Percentiles rank a stretch among this genome's conserved stretches.
These are phyloP conservation scores for Poeciliopsis prolifica DNA, from an alignment of 2,113 vertebrate species.

Conservation along the genomic window DNA sequence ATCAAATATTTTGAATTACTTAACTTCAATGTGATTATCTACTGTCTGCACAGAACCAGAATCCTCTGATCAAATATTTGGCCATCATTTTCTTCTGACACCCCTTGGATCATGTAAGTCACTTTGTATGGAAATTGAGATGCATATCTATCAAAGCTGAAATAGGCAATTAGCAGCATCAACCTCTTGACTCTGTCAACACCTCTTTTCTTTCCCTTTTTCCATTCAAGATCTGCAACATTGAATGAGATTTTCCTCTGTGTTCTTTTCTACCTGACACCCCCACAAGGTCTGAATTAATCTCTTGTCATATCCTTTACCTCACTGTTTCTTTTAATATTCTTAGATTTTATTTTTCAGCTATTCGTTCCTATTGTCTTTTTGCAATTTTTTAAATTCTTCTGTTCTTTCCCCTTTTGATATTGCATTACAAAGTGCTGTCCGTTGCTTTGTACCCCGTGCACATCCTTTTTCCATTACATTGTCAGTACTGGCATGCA, in stretches of 20 bases:
- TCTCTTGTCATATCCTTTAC: conserved; percentile 3
- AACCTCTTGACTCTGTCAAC: conserved; percentile 40
- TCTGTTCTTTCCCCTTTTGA: conserved; percentile 2
- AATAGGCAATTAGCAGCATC: conserved; percentile 69
- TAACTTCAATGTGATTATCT: conserved; percentile 21
- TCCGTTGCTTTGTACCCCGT: conserved; percentile 46
- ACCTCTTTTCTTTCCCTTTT: conserved; percentile 9
- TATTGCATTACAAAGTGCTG: conserved; percentile 33
- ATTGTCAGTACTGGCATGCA: conserved; percentile 46
- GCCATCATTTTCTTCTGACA: conserved; percentile 35
- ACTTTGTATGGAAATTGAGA: conserved; percentile 60
- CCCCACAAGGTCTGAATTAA: conserved; percentile 33
- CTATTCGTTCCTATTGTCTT: not conserved
- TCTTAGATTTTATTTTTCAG: not conserved
- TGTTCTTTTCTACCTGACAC: conserved; percentile 44
- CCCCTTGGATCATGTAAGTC: conserved; percentile 37
- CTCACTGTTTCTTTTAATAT: conserved; percentile 8
- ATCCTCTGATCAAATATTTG: conserved; percentile 22
- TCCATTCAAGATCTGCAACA: conserved; percentile 24
- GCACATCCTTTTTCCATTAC: conserved; percentile 56
- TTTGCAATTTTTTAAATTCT: conserved; percentile 2
- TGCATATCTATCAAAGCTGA: conserved; percentile 56
- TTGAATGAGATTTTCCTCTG: conserved; percentile 64
- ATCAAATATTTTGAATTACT: conserved; percentile 53
- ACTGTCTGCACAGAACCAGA: not conserved